These are phyloP conservation scores for Blera fallax DNA, from an alignment of 2,888 invertebrate genomes.

Conservation along the genomic window DNA sequence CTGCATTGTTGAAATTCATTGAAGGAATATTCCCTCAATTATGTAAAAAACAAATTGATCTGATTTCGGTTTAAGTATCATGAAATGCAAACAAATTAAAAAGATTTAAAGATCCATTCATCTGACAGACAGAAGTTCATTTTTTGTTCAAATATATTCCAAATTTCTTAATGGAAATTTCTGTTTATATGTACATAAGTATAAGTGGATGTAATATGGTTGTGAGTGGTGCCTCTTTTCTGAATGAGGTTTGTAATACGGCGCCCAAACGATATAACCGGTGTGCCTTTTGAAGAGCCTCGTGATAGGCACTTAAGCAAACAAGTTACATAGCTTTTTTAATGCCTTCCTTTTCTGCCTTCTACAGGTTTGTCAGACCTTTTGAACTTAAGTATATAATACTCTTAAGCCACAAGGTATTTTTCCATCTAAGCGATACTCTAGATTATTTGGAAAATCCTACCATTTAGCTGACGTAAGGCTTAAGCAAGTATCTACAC, in stretches of 20 bases:
- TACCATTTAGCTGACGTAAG: background rate
- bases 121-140: background rate
- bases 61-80: background rate
- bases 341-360: background rate
- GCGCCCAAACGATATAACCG: background rate
- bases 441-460: background rate
- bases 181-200: background rate
- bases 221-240: conserved; percentile 11
- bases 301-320: background rate
- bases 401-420: background rate
- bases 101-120: background rate
- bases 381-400: background rate
- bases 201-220: background rate
- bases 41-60: background rate
- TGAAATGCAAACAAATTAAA: too few relatives aligned
- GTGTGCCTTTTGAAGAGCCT: background rate
- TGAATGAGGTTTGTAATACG: conserved; percentile 2
- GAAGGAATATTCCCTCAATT: background rate
- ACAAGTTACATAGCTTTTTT: conserved; percentile 11
- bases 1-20: background rate
- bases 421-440: background rate
- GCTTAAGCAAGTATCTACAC: background rate
- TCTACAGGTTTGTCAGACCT: background rate
- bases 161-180: background rate
- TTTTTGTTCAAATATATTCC: background rate